Conservation (phyloP, 2,113 vertebrate genomes). For the Tragulus kanchil region DNA sequence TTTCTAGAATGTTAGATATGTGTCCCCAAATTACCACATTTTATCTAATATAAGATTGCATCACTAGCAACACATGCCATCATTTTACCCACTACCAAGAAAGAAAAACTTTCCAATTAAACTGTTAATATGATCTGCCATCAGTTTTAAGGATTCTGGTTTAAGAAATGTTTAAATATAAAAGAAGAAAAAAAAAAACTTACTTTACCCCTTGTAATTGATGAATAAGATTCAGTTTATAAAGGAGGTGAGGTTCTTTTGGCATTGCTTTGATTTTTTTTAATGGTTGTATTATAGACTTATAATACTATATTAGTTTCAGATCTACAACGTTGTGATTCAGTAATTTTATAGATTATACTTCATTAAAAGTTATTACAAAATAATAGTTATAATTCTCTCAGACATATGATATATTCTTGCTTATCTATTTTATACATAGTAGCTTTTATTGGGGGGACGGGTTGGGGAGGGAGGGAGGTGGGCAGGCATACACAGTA, state of each 20-base stretch:
- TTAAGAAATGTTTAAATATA: constrained; percentile 46
- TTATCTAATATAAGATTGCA: constrained; percentile 12
- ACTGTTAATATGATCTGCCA: not conserved
- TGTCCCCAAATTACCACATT: not conserved
- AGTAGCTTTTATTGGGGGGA: not conserved
- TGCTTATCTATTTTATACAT: not conserved
- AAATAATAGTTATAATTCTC: not conserved
- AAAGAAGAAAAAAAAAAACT: not conserved
- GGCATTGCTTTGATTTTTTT: not conserved
- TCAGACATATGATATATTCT: not conserved
- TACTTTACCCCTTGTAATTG: not conserved
- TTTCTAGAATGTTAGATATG: not conserved
- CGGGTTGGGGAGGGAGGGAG: too few species aligned
- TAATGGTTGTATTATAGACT: not conserved
- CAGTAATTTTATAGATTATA: not conserved
- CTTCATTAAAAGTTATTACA: not conserved
- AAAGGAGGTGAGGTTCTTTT: not conserved
- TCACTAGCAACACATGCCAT: not conserved
- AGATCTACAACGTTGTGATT: not conserved
- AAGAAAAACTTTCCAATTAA: constrained; percentile 36
- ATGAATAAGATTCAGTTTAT: not conserved
- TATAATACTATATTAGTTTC: not conserved
- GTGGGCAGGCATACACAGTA: not conserved
- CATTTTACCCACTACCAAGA: constrained; percentile 29
- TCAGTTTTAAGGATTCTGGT: constrained; percentile 1